Evolutionary conservation across 1,140 invertebrate genomes (phyloP).

Genomic region (Holcopasites calliopsidis): DNA sequence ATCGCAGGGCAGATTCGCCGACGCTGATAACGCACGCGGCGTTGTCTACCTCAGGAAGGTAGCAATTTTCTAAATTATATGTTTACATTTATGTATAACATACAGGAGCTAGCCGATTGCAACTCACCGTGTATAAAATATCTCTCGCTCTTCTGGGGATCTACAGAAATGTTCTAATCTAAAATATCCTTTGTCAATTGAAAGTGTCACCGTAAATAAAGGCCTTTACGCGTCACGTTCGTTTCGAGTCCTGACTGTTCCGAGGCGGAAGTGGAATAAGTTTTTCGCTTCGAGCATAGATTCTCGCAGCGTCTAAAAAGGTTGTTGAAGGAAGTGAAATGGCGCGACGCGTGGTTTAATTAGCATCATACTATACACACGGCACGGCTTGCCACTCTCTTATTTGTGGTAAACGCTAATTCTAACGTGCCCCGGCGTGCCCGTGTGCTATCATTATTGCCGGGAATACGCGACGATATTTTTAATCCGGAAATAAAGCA

Average conservation of each 20-base stretch:
- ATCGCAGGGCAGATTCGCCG: constrained; percentile 8
- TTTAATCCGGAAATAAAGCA: too few species aligned
- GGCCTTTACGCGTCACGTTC: too few species aligned
- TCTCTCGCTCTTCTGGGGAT: too few species aligned
- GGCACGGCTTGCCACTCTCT: neutral
- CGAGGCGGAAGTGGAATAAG: constrained; percentile 1
- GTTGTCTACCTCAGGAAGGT: neutral
- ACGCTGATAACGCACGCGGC: constrained; percentile 18
- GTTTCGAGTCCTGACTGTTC: constrained; percentile 12
- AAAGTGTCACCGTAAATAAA: too few species aligned
- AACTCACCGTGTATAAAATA: too few species aligned
- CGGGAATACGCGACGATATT: neutral
- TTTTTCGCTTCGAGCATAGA: neutral
- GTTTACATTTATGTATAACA: constrained; percentile 7
- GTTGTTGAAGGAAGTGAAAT: neutral
- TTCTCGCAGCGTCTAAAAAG: neutral
- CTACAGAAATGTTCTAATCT: too few species aligned
- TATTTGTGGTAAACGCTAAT: constrained; percentile 10
- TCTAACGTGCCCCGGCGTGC: neutral
- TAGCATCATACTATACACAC: neutral
- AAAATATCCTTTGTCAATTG: too few species aligned
- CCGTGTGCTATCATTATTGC: neutral
- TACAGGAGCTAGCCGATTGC: neutral
- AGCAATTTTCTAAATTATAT: constrained; percentile 24
- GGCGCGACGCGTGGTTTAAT: constrained; percentile 12